Evolutionary conservation across 1,140 invertebrate genomes (phyloP), one percentile per base, ranked within the genome.

Genomic region (Zaprionus ghesquierei): DNA sequence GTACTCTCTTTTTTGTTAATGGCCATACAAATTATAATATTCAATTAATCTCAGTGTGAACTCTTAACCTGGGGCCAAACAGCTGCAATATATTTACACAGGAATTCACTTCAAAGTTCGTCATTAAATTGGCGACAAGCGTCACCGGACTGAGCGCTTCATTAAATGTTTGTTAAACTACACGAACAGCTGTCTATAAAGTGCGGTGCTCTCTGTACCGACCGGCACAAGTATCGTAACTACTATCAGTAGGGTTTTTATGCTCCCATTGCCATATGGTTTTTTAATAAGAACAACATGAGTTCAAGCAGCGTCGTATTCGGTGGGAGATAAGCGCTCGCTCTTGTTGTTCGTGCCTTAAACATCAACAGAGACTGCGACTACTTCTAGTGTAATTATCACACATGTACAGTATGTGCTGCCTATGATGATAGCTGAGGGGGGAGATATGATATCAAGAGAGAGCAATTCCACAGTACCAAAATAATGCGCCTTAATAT

Each of bases 301-400:
- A 6, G n/a, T 55, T 31, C 56, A 38, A 69, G 60, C 31, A 73
- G 69, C 54, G 50, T 79, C 55, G 66, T 65, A 12, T 55, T 38
- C 38, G n/a, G 5, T 74, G 84, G 18, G 9, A 77, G 84, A 87
- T 87, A 79, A 87, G 79, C 72, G 54, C 15, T 44, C 61, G 44
- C n/a, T 63, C 58, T 65, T 71, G 71, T 64, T 51, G 65, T 55
- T 54, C 69, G 79, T 69, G 82, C 81, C 82, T 89, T 71, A 66
- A 77, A 61, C 64, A 54, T 49, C 65, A 78, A 73, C 79, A 65
- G 54, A 82, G 55, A 89, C 51, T 61, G 56, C 29, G 79, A 69
- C 53, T 77, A 75, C 35, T 44, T 35, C 23, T 22, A 44, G 58
- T 70, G 51, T 53, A 69, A 46, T 55, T 65, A 51, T 15, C 27